A percentile compares a stretch with the other conserved stretches of the same genome.
These are phyloP conservation scores for Saccostrea glomerata DNA, from an alignment of 1,140 invertebrate genomes.

Conservation along the genomic window DNA sequence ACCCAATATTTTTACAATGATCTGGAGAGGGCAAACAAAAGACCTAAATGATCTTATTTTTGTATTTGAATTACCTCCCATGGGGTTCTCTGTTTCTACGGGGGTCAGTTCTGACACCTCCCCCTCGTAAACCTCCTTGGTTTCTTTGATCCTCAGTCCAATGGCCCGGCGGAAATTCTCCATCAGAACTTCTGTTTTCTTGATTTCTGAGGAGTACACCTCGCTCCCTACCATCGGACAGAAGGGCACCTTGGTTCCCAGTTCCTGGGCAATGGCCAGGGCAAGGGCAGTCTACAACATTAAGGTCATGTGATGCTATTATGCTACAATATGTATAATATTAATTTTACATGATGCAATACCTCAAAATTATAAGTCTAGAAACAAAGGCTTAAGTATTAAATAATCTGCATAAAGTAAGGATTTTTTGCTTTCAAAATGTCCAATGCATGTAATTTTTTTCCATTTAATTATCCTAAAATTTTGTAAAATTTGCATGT, in stretches of 20 bases:
- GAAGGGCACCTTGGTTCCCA: slow-evolving; percentile 99
- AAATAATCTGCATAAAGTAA: too few relatives aligned
- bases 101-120: slow-evolving; percentile 99
- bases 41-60: neutral
- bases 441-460: too few relatives aligned
- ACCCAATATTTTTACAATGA: too few relatives aligned
- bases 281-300: slow-evolving; percentile 92
- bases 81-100: slow-evolving; percentile 97
- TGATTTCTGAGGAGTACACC: slow-evolving; percentile 99
- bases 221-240: slow-evolving; percentile 99
- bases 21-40: too few relatives aligned
- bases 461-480: too few relatives aligned
- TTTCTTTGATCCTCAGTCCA: slow-evolving; percentile 90
- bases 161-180: slow-evolving; percentile 99
- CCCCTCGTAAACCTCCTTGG: slow-evolving; percentile 99
- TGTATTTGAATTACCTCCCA: slow-evolving; percentile 86
- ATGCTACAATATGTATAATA: too few relatives aligned
- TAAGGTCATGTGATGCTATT: slow-evolving; percentile 18
- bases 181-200: slow-evolving; percentile 99
- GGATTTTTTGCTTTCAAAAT: too few relatives aligned
- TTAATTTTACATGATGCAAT: too few relatives aligned
- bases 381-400: too few relatives aligned
- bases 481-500: too few relatives aligned
- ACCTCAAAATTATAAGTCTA: too few relatives aligned
- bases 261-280: slow-evolving; percentile 97